A percentile compares a stretch with the other conserved stretches of the same genome.
Evolutionary conservation across 1,140 invertebrate species (phyloP).

Genomic region (Drosophila sp.): DNA sequence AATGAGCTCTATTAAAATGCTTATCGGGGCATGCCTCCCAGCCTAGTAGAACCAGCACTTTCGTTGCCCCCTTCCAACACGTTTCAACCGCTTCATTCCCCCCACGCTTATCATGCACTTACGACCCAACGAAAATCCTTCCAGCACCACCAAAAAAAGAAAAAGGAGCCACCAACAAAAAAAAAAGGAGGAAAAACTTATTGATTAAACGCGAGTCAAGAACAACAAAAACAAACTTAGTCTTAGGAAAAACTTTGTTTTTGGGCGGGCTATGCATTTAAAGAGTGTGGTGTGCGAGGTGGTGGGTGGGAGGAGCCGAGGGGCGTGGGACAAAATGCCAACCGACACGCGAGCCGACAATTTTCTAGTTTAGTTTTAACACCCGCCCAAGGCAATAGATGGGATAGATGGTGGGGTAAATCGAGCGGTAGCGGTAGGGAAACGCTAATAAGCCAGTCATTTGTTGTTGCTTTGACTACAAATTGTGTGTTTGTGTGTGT

Average conservation of each 20-base stretch:
- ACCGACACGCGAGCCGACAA: conserved; percentile 76
- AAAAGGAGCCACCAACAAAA: background rate
- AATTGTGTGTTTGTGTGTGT: conserved; percentile 15
- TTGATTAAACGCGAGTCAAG: conserved; percentile 71
- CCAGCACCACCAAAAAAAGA: background rate
- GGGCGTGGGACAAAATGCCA: conserved; percentile 54
- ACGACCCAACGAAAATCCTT: conserved; percentile 7
- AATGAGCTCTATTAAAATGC: conserved; percentile 72
- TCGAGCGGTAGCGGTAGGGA: background rate
- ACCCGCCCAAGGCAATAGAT: conserved; percentile 62
- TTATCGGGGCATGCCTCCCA: conserved; percentile 58
- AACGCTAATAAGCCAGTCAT: conserved; percentile 73
- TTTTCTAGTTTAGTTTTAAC: conserved; percentile 79
- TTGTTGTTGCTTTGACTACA: conserved; percentile 51
- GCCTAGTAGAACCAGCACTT: conserved; percentile 30
- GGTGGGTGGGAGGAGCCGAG: background rate
- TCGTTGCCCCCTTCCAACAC: conserved; percentile 2
- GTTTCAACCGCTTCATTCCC: background rate
- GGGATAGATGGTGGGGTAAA: conserved; percentile 2
- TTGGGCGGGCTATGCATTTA: background rate
- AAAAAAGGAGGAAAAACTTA: conserved; percentile 58
- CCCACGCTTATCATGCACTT: conserved; percentile 30
- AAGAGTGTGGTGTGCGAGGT: background rate
- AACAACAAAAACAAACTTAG: conserved; percentile 28
- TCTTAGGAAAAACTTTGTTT: conserved; percentile 20